Conservation (phyloP, 1,140 invertebrate genomes). For the Sarcophaga peregrina region DNA sequence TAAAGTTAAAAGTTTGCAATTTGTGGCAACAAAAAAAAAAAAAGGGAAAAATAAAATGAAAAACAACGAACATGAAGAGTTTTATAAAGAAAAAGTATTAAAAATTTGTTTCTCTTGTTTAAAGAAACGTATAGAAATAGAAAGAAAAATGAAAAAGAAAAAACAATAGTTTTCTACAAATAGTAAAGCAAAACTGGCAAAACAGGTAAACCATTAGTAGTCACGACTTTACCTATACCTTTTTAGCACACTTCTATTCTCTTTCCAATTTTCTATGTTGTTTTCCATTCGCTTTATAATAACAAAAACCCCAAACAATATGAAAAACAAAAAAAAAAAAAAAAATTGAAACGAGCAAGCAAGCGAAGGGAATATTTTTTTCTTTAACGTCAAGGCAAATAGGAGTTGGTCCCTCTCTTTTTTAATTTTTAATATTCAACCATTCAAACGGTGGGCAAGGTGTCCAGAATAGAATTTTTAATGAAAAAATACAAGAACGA, state of each 20-base stretch:
- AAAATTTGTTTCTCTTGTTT: not conserved
- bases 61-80: not conserved
- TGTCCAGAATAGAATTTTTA: slow-evolving; percentile 14
- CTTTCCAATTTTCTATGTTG: not conserved
- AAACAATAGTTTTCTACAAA: not conserved
- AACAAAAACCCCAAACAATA: slow-evolving; percentile 10
- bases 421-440: not conserved
- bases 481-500: not conserved
- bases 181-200: not conserved
- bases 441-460: not conserved
- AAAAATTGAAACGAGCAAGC: not conserved
- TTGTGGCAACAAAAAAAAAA: slow-evolving; percentile 44
- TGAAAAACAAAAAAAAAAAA: not conserved
- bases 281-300: not conserved
- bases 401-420: not conserved
- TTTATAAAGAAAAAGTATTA: not conserved
- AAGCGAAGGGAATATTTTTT: too few species aligned
- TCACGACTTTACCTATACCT: slow-evolving; percentile 2
- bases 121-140: not conserved
- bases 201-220: slow-evolving; percentile 26
- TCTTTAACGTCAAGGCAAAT: not conserved
- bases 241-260: not conserved
- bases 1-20: slow-evolving; percentile 54
- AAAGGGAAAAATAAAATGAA: not conserved
- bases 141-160: not conserved